A percentile compares a stretch with the other conserved stretches of the same genome.
phyloP scores from a whole-genome alignment of 2,113 vertebrate genomes.

The Panthera uncia region DNA sequence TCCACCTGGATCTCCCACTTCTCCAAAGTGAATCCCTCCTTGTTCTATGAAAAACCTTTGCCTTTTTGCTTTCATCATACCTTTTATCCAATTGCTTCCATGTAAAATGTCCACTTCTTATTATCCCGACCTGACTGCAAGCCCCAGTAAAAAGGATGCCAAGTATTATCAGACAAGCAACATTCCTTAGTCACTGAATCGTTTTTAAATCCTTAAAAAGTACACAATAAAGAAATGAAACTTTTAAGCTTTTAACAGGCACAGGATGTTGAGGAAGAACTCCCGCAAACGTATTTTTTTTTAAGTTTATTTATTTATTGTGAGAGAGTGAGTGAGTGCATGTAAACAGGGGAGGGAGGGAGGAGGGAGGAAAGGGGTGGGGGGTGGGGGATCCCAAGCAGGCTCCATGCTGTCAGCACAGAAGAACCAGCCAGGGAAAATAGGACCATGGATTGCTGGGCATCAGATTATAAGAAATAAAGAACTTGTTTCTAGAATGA shows the following conservation, averaged over 20 bases:
- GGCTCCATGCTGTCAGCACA: too few relatives aligned
- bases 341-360: too few relatives aligned
- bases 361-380: too few relatives aligned
- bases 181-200: neutral
- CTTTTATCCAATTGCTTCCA: neutral
- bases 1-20: neutral
- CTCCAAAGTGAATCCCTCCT: neutral
- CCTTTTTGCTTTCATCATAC: neutral
- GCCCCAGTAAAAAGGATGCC: neutral
- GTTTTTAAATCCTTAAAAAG: constrained; percentile 48
- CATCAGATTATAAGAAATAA: neutral
- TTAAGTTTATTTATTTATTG: too few relatives aligned
- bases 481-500: neutral
- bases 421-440: neutral
- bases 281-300: neutral
- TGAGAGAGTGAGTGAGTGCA: too few relatives aligned
- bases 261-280: neutral
- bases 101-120: neutral
- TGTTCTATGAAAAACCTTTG: neutral
- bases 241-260: constrained; percentile 29
- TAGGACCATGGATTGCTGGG: neutral
- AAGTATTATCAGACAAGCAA: neutral
- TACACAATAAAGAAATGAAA: neutral
- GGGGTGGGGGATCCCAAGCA: too few relatives aligned
- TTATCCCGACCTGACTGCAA: neutral